These are phyloP conservation scores for Barnardius zonarius DNA, from an alignment of 2,113 vertebrate species.

Conservation along the genomic window DNA sequence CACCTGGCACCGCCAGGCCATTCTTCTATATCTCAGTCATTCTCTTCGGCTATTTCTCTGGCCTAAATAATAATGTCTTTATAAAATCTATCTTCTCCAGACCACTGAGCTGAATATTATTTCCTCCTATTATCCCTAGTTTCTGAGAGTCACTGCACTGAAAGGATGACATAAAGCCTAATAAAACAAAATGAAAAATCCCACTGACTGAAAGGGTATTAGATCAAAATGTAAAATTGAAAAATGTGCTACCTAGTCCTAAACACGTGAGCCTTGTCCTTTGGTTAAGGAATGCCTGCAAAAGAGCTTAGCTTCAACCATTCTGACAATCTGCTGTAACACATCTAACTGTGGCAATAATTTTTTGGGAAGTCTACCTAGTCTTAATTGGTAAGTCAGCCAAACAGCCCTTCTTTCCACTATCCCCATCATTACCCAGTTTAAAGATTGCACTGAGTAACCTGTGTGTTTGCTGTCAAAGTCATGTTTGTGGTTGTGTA, in stretches of 20 bases:
- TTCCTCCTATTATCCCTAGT: not conserved
- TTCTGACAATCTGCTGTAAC: not conserved
- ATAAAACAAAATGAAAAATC: not conserved
- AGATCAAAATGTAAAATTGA: not conserved
- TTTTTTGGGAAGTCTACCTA: not conserved
- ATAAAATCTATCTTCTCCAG: not conserved
- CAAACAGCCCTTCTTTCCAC: not conserved
- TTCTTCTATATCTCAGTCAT: not conserved
- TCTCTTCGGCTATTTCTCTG: not conserved
- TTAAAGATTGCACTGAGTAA: not conserved
- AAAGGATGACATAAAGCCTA: not conserved
- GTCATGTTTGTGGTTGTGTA: not conserved
- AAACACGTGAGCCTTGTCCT: not conserved
- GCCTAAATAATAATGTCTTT: not conserved
- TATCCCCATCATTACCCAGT: not conserved
- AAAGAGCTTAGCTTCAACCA: not conserved
- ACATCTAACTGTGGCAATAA: not conserved
- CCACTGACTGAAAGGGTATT: not conserved
- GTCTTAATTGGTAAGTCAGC: not conserved
- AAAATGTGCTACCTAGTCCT: not conserved
- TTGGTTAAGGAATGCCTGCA: not conserved
- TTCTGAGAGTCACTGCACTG: not conserved
- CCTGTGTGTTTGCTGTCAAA: not conserved
- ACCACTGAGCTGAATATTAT: not conserved
- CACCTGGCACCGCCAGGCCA: not conserved